A percentile compares a stretch with the other conserved stretches of the same genome.
phyloP scores from a whole-genome alignment of 2,888 invertebrate species.

The Cheiracanthium punctorium region DNA sequence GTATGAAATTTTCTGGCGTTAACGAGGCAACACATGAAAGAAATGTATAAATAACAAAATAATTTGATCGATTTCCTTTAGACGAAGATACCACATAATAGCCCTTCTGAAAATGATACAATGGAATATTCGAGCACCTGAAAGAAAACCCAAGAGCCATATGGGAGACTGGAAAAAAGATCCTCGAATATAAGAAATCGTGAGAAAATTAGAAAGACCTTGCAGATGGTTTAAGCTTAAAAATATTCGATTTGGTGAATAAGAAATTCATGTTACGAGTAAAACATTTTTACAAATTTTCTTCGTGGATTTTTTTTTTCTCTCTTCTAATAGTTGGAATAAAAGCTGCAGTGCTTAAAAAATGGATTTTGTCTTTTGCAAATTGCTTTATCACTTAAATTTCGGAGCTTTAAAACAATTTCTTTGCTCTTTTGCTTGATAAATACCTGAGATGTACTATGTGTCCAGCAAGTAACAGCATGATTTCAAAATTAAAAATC shows the following conservation, averaged over 20 bases:
- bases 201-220: conserved; percentile 27
- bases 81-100: conserved; percentile 46
- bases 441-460: too few species aligned
- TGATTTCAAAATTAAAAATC: too few species aligned
- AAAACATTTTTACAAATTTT: not conserved
- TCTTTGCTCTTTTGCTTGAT: too few species aligned
- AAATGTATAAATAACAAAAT: conserved; percentile 38
- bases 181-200: conserved; percentile 21
- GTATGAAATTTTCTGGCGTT: not conserved
- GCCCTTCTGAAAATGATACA: conserved; percentile 44
- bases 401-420: too few species aligned
- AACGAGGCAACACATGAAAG: not conserved
- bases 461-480: too few species aligned
- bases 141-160: not conserved
- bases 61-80: conserved; percentile 57
- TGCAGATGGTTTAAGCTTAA: conserved; percentile 32
- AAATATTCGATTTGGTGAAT: conserved; percentile 32
- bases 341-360: too few species aligned
- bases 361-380: too few species aligned
- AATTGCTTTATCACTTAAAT: too few species aligned
- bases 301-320: too few species aligned
- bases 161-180: not conserved
- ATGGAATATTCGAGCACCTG: conserved; percentile 26
- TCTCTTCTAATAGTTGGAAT: too few species aligned
- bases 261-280: conserved; percentile 11